Percentiles rank a stretch among this genome's conserved stretches.
These are phyloP conservation scores for Argyrosomus regius DNA, from an alignment of 2,797 vertebrate species.

Conservation along the genomic window DNA sequence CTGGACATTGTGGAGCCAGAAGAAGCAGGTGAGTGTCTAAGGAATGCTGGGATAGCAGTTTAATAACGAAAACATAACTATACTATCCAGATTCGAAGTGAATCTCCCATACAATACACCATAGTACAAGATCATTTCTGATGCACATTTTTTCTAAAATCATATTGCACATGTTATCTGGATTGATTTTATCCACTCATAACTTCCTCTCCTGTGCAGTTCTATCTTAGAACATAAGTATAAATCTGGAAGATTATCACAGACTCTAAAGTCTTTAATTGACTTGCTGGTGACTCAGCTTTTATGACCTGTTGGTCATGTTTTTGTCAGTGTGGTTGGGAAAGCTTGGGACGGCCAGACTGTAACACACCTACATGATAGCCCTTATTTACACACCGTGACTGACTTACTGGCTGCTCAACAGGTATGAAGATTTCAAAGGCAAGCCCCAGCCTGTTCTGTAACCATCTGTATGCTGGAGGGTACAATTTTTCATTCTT, in stretches of 20 bases:
- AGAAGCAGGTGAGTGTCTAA: slow-evolving; percentile 69
- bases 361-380: slow-evolving; percentile 36
- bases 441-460: slow-evolving; percentile 65
- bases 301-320: not conserved
- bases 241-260: not conserved
- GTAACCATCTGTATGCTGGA: slow-evolving; percentile 37
- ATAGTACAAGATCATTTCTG: not conserved
- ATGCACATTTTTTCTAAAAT: not conserved
- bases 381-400: slow-evolving; percentile 48
- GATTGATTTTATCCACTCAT: not conserved
- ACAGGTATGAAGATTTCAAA: slow-evolving; percentile 58
- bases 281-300: no score
- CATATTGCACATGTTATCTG: not conserved
- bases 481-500: slow-evolving; percentile 30
- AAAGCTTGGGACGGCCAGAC: slow-evolving; percentile 40
- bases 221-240: not conserved
- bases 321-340: slow-evolving; percentile 39
- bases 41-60: not conserved
- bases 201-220: not conserved
- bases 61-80: not conserved
- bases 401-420: slow-evolving; percentile 48
- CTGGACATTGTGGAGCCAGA: slow-evolving; percentile 31
- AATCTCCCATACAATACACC: no score
- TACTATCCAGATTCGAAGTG: not conserved
- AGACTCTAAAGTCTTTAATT: not conserved